These are phyloP conservation scores for Caenorhabditis brenneri DNA, from an alignment of 1,140 invertebrate genomes.

Conservation along the genomic window DNA sequence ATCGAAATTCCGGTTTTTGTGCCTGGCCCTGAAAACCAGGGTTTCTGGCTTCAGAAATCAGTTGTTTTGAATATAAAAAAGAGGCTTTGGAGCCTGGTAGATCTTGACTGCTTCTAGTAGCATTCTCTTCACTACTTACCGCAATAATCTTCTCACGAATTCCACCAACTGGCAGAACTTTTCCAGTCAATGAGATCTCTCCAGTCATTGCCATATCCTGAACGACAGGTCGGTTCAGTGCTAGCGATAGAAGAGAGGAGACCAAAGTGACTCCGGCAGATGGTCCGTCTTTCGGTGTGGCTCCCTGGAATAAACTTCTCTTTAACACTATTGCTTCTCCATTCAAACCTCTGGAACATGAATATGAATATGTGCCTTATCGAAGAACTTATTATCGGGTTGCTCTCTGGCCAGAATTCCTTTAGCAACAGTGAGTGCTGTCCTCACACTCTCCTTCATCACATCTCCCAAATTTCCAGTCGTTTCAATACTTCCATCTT, in stretches of 20 bases:
- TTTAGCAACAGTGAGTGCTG: conserved; percentile 90
- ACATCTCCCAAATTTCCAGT: conserved; percentile 97
- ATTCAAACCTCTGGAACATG: conserved; percentile 87
- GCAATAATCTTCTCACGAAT: conserved; percentile 99
- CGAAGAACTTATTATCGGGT: conserved; percentile 80
- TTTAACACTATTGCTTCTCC: neutral
- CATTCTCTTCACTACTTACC: no score
- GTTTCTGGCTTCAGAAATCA: no score
- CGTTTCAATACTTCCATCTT: conserved; percentile 79
- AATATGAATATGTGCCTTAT: conserved; percentile 84
- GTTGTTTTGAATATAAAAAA: no score
- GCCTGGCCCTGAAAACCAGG: no score
- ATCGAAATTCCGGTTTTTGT: no score
- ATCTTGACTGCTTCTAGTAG: no score
- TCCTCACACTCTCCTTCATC: conserved; percentile 95
- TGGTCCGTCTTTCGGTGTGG: conserved; percentile 97
- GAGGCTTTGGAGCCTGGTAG: no score
- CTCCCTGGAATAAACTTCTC: conserved; percentile 76
- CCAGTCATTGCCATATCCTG: conserved; percentile 96
- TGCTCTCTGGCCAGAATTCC: conserved; percentile 79
- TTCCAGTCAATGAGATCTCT: conserved; percentile 90
- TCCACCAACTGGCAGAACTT: conserved; percentile 93
- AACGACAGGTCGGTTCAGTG: conserved; percentile 78
- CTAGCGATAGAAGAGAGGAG: conserved; percentile 89
- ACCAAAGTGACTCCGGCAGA: conserved; percentile 93